A percentile compares a stretch with the other conserved stretches of the same genome.
These are phyloP conservation scores for Griposia aprilina DNA, from an alignment of 2,888 invertebrate species.

Conservation along the genomic window DNA sequence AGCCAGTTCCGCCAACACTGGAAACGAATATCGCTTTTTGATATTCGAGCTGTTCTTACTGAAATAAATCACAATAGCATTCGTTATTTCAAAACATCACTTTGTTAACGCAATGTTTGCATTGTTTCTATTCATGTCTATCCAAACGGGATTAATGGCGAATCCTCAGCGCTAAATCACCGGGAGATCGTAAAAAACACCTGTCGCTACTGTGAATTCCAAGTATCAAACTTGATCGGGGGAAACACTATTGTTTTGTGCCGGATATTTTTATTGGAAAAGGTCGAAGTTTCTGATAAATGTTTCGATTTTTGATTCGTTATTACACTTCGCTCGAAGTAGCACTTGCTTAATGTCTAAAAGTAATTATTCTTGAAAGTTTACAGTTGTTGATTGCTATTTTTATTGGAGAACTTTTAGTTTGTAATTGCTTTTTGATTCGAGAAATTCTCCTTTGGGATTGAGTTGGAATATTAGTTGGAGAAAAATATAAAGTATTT, in stretches of 20 bases:
- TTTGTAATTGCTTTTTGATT: conserved; percentile 52
- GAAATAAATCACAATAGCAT: conserved; percentile 65
- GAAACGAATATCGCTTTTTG: conserved; percentile 37
- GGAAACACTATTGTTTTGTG: conserved; percentile 76
- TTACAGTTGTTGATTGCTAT: conserved; percentile 49
- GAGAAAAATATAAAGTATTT: conserved; percentile 33
- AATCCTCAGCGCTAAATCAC: conserved; percentile 87
- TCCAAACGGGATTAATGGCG: conserved; percentile 88
- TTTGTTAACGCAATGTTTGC: conserved; percentile 81
- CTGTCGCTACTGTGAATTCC: conserved; percentile 85
- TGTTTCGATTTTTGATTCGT: conserved; percentile 55
- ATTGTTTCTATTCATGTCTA: conserved; percentile 84
- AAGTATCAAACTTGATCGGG: conserved; percentile 82
- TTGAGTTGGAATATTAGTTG: conserved; percentile 15
- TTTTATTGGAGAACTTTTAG: conserved; percentile 53
- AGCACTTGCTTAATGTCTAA: conserved; percentile 30
- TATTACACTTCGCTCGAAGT: conserved; percentile 26
- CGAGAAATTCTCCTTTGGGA: conserved; percentile 33
- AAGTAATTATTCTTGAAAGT: conserved; percentile 48
- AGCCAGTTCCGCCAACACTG: conserved; percentile 13
- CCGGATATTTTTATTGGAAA: conserved; percentile 72
- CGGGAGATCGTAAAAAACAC: conserved; percentile 88
- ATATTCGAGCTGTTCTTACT: conserved; percentile 38
- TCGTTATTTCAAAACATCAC: conserved; percentile 67
- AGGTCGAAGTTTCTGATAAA: conserved; percentile 58